These are phyloP conservation scores for western clawed frog (Xenopus tropicalis) DNA, from an alignment of 2,113 vertebrate species.

Conservation along the genomic window UCB_Xtro_10.0 CM004446.2:60775501-60776000, in stretches of 20 bases:
- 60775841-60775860: conserved; percentile 66
- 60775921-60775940: conserved; percentile 70
- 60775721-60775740: conserved; percentile 80
- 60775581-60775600: conserved; percentile 68
- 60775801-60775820: conserved; percentile 62
- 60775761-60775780: conserved; percentile 84
- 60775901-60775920: conserved; percentile 60
- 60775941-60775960: conserved; percentile 69
- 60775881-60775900: conserved; percentile 75
- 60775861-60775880: conserved; percentile 76
- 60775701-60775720: conserved; percentile 82
- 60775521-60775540: conserved; percentile 71
- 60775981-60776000: conserved; percentile 65
- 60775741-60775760: conserved; percentile 82
- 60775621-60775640: conserved; percentile 67
- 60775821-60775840: conserved; percentile 58
- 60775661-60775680: conserved; percentile 70
- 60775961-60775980: conserved; percentile 61
- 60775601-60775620: conserved; percentile 74
- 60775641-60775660: conserved; percentile 82
- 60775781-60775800: conserved; percentile 80
- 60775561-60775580: conserved; percentile 59
- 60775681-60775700: conserved; percentile 67
- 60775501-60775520: conserved; percentile 74
- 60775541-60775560: conserved; percentile 73